These are phyloP conservation scores for Parapsyche elsis DNA, from an alignment of 1,140 invertebrate genomes.

Conservation along the genomic window DNA sequence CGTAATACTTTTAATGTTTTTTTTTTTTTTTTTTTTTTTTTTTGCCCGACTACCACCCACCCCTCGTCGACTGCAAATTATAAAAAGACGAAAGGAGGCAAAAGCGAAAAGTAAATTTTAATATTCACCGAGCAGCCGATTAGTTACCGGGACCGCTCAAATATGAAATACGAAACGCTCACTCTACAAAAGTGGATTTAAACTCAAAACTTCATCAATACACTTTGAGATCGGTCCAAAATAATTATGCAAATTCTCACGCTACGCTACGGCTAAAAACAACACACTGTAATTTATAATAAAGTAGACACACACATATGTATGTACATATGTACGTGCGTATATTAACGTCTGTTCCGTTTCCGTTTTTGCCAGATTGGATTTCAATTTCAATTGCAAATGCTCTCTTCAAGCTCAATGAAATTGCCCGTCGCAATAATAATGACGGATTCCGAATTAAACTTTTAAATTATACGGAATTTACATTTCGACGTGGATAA, in stretches of 20 bases:
- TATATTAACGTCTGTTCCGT: background rate
- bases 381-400: conserved; percentile 34
- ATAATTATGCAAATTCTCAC: too few relatives aligned
- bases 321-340: background rate
- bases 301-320: background rate
- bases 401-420: background rate
- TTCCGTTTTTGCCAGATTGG: conserved; percentile 5
- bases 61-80: conserved; percentile 3
- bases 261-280: too few relatives aligned
- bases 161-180: background rate
- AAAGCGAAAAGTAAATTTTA: background rate
- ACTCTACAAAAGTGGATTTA: too few relatives aligned
- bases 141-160: background rate
- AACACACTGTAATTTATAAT: too few relatives aligned
- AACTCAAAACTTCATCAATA: too few relatives aligned
- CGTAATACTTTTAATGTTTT: conserved; percentile 15
- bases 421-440: conserved; percentile 10
- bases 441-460: conserved; percentile 30
- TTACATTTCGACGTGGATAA: conserved; percentile 5
- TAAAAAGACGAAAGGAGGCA: background rate
- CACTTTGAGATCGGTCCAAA: too few relatives aligned
- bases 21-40: background rate
- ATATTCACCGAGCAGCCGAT: background rate
- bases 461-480: conserved; percentile 30
- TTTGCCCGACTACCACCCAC: too few relatives aligned